Conservation (phyloP, 2,113 vertebrate species). For the Eupsittula cactorum region DNA sequence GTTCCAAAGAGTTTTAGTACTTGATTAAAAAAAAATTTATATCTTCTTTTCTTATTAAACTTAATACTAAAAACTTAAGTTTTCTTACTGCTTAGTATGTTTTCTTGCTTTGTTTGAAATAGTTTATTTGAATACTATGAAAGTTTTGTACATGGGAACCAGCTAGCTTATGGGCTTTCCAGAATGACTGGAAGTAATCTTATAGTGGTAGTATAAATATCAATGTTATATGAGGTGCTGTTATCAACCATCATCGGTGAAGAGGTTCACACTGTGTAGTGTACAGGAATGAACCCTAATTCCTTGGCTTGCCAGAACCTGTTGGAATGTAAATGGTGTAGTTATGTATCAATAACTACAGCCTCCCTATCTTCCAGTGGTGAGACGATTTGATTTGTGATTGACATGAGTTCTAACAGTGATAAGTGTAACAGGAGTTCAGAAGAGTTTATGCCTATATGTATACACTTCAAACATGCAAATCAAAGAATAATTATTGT, state of each 20-base stretch:
- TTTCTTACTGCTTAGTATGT: neutral
- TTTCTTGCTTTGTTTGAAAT: neutral
- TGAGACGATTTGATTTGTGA: neutral
- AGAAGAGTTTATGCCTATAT: neutral
- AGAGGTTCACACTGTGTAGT: neutral
- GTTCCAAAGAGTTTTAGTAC: neutral
- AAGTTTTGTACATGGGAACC: neutral
- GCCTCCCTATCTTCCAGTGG: neutral
- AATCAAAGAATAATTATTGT: slow-evolving; percentile 29
- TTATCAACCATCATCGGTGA: neutral
- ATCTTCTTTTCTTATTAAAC: neutral
- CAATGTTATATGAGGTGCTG: neutral
- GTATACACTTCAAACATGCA: neutral
- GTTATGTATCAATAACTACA: neutral
- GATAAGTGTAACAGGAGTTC: neutral
- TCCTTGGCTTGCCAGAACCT: neutral
- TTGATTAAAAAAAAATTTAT: neutral
- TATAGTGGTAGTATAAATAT: neutral
- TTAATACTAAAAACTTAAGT: too few relatives aligned
- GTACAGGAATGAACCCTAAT: neutral
- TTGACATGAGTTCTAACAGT: neutral
- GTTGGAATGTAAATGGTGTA: neutral
- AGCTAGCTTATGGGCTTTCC: neutral
- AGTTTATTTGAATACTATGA: neutral
- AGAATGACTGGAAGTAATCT: neutral